Conservation (phyloP, 2,113 vertebrate species). For the Strix uralensis region DNA sequence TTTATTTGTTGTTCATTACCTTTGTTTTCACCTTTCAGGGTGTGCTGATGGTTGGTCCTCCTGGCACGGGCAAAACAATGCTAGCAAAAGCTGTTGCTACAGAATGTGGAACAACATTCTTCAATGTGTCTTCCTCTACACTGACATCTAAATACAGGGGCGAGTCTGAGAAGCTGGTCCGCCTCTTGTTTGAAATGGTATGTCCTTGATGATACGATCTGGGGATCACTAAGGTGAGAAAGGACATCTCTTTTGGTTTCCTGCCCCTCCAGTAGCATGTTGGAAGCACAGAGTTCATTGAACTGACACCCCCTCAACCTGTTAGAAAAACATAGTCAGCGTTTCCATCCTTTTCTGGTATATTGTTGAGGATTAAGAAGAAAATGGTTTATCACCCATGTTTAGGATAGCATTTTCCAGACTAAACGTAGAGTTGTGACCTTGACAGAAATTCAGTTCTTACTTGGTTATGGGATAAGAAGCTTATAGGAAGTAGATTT, state of each 20-base stretch:
- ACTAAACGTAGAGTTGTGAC: background rate
- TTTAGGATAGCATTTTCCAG: background rate
- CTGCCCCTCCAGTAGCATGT: background rate
- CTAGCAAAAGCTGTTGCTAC: slow-evolving; percentile 84
- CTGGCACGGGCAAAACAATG: slow-evolving; percentile 86
- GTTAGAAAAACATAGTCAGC: background rate
- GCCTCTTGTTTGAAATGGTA: slow-evolving; percentile 86
- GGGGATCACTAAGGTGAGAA: background rate
- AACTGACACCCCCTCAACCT: background rate
- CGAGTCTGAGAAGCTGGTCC: slow-evolving; percentile 84
- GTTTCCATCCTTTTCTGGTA: background rate
- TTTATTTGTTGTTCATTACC: background rate
- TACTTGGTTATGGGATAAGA: background rate
- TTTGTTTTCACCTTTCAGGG: slow-evolving; percentile 66
- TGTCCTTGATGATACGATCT: background rate
- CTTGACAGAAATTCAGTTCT: background rate
- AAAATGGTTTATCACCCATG: background rate
- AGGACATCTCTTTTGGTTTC: background rate
- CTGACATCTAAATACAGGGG: slow-evolving; percentile 83
- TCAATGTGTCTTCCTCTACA: slow-evolving; percentile 83
- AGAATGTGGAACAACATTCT: slow-evolving; percentile 83
- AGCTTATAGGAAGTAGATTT: background rate
- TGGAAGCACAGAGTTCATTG: background rate
- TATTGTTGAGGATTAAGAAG: background rate
- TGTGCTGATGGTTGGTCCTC: slow-evolving; percentile 85